phyloP scores from a whole-genome alignment of 1,140 invertebrate species.

The Caenorhabditis latens region DNA sequence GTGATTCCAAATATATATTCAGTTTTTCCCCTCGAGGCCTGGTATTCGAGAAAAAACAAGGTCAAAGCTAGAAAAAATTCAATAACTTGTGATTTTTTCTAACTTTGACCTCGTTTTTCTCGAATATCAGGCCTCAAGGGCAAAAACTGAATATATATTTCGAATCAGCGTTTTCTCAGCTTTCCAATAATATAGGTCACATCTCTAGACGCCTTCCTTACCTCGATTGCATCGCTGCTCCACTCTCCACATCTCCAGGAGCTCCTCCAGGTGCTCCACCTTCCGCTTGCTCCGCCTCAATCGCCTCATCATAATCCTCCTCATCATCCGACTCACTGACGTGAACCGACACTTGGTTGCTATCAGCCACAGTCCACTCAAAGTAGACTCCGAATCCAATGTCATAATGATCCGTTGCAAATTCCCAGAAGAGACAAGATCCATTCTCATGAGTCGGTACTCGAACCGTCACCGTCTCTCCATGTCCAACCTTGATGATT shows the following conservation, averaged over 20 bases:
- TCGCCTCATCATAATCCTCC: constrained; percentile 74
- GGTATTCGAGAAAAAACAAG: too few relatives aligned
- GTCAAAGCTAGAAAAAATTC: too few relatives aligned
- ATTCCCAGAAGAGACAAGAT: constrained; percentile 97
- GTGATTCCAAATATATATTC: too few relatives aligned
- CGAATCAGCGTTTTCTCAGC: too few relatives aligned
- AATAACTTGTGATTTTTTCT: too few relatives aligned
- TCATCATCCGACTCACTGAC: constrained; percentile 76
- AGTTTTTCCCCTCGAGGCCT: too few relatives aligned
- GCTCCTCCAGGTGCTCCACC: constrained; percentile 6
- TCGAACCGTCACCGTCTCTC: constrained; percentile 94
- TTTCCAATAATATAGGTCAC: too few relatives aligned
- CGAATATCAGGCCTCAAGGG: too few relatives aligned
- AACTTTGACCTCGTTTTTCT: too few relatives aligned
- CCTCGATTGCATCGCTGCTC: constrained; percentile 42
- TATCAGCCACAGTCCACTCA: constrained; percentile 88
- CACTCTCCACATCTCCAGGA: constrained; percentile 71
- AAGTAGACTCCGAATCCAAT: constrained; percentile 99
- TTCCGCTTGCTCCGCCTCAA: constrained; percentile 20
- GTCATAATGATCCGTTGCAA: constrained; percentile 97
- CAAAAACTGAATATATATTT: too few relatives aligned
- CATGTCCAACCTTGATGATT: constrained; percentile 94
- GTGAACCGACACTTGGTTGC: constrained; percentile 77
- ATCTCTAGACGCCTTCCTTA: too few relatives aligned
- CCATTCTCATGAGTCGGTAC: constrained; percentile 97